Conservation (phyloP, 1,140 invertebrate genomes). For the Panulirus ornatus region DNA sequence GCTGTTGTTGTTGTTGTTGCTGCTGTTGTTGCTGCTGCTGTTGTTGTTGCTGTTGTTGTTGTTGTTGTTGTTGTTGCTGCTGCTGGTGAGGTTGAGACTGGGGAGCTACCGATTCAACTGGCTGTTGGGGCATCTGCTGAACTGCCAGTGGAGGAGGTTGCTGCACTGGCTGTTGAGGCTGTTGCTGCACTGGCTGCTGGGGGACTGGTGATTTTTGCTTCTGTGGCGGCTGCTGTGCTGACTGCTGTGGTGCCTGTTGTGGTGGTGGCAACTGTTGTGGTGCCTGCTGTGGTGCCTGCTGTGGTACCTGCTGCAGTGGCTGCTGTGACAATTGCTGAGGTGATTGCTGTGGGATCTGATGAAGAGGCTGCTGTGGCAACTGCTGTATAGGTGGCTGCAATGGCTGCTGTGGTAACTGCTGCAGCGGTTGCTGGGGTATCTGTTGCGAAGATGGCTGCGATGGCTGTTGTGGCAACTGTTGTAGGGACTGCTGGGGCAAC, state of each 20-base stretch:
- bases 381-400: constrained; percentile 26
- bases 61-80: no score
- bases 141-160: neutral
- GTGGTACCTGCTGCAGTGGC: constrained; percentile 11
- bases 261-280: constrained; percentile 18
- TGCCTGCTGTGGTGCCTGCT: constrained; percentile 29
- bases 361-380: constrained; percentile 9
- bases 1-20: no score
- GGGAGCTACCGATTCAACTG: neutral
- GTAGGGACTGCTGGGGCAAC: constrained; percentile 37
- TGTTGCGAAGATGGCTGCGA: constrained; percentile 31
- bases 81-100: no score
- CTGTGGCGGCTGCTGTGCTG: constrained; percentile 30
- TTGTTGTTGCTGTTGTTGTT: no score
- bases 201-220: neutral
- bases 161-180: constrained; percentile 23
- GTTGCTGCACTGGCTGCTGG: constrained; percentile 8
- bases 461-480: constrained; percentile 31
- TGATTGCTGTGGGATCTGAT: constrained; percentile 3
- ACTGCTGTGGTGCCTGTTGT: constrained; percentile 1
- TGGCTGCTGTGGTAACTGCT: constrained; percentile 1
- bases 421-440: constrained; percentile 1
- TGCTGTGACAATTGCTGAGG: constrained; percentile 25
- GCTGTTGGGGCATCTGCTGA: constrained; percentile 28
- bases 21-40: no score